Evolutionary conservation across 2,888 invertebrate species (phyloP), one percentile per base, ranked within the genome.

Genomic region (Mallateleia sp.): DNA sequence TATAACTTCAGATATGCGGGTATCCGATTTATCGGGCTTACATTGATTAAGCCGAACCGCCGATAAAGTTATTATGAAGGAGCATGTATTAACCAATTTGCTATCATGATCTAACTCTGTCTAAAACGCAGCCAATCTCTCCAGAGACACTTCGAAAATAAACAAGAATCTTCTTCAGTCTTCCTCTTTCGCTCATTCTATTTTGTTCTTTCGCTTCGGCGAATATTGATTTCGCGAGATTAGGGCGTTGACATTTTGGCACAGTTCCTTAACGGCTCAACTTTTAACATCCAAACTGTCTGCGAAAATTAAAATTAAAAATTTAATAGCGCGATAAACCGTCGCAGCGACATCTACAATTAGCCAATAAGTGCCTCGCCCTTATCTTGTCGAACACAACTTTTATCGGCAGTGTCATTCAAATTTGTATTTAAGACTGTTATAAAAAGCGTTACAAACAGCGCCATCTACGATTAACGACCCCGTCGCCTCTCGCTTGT

Each of bases 201-300:
- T 56, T 34, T 24, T 67, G 8, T 11, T 38, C 6, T 18, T 60
- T 52, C 67, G 66, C 22, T 58, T 67, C 64, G 71, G 52, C 62
- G 66, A 72, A 84, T 78, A 84, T 84, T 78, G 84, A 78, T 83
- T 77, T 66, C 22, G 45, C 71, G 71, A 77, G 75, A 77, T 84
- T 58, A 78, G 84, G 72, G 72, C 84, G 72, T 78, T 84, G 84
- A 84, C 84, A 84, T 84, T 84, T 78, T 72, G 72, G 84, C 84
- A 72, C 66, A 20, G 66, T 78, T 84, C 78, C 84, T 62, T 34
- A 34, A 82, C 67, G 45, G 15, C 52, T 50, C 38, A 34, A 69
- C 67, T 82, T 83, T 64, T 50, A 52, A 60, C 54, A 11, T 7
- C 42, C 38, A 45, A 71, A 75, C 64, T 67, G 75, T 24, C 38